Evolutionary conservation across 2,113 vertebrate genomes (phyloP).

Genomic region (Mastomys coucha): DNA sequence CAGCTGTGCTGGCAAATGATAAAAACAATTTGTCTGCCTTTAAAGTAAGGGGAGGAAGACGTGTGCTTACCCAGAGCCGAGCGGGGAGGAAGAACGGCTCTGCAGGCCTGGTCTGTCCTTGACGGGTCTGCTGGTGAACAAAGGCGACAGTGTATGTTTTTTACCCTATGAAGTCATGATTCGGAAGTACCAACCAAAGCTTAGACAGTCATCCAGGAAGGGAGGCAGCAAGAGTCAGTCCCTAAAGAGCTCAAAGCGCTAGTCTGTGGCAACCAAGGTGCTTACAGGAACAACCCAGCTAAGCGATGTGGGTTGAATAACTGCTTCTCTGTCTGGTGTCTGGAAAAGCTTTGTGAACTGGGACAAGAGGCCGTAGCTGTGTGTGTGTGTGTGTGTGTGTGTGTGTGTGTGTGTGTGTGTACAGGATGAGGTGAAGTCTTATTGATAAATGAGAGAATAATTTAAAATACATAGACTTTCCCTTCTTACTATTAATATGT

Average conservation of each 20-base stretch:
- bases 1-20: slow-evolving; percentile 92
- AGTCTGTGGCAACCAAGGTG: slow-evolving; percentile 5
- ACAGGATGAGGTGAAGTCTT: not conserved
- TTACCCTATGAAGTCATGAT: not conserved
- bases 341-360: slow-evolving; percentile 1
- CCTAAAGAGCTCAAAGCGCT: slow-evolving; percentile 1
- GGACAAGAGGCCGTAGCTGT: not conserved
- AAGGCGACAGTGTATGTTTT: not conserved
- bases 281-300: slow-evolving; percentile 27
- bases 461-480: not conserved
- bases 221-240: not conserved
- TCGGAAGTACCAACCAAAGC: not conserved
- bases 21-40: slow-evolving; percentile 89
- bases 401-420: not conserved
- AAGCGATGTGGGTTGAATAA: not conserved
- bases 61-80: slow-evolving; percentile 78
- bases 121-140: slow-evolving; percentile 61
- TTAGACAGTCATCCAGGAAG: not conserved
- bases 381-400: not conserved
- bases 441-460: not conserved
- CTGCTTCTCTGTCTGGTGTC: not conserved
- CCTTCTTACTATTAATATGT: not conserved
- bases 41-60: slow-evolving; percentile 86
- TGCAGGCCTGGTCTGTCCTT: slow-evolving; percentile 77
- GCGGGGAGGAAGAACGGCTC: slow-evolving; percentile 69